Base-by-base conservation (phyloP, 2,888 invertebrate species). In the Opisthograptis luteolata region DNA sequence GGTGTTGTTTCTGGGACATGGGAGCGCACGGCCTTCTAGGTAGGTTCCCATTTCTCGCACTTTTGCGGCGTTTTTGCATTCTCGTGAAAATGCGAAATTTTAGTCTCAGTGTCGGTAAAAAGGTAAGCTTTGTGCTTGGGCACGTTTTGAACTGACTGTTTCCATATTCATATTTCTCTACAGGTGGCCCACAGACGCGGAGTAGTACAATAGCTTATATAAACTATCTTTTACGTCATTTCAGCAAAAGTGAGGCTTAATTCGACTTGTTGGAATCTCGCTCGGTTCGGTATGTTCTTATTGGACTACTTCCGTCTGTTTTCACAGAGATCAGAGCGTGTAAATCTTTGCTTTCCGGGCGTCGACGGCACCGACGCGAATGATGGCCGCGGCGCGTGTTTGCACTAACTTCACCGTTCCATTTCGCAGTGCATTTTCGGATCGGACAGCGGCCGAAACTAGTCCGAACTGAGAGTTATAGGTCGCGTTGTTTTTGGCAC, bases 401-500 rank as follows among this genome's bases (percentile, higher is more conserved):
- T 73, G 70, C 58, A 44, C 68, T 62, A 72, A 76, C 66, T 75
- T 72, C 62, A 57, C 57, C 58, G 62, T 71, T 66, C 70, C 64
- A 68, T 70, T 73, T 70, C 63, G 60, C 61, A 62, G 56, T 64
- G 68, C 63, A 66, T 65, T 58, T 59, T 55, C 55, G 50, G 63
- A 67, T 70, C 70, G 70, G 66, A 72, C 72, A 64, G 64, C 66
- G 66, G 60, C 68, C 69, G 67, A 71, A 73, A 76, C 70, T 73
- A 68, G 68, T 62, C 63, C 57, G 64, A 67, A 64, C 66, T 58
- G 63, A 68, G 68, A 76, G 70, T 76, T 59, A 63, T 72, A 68
- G 75, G 70, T 68, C 73, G 66, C 72, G 73, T 76, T 79, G 79
- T 82, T 84, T 81, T 82, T 79, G 79, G 81, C 80, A 79, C 75